Conservation (phyloP, 2,797 vertebrate genomes). For the Adelosebastes latens region DNA sequence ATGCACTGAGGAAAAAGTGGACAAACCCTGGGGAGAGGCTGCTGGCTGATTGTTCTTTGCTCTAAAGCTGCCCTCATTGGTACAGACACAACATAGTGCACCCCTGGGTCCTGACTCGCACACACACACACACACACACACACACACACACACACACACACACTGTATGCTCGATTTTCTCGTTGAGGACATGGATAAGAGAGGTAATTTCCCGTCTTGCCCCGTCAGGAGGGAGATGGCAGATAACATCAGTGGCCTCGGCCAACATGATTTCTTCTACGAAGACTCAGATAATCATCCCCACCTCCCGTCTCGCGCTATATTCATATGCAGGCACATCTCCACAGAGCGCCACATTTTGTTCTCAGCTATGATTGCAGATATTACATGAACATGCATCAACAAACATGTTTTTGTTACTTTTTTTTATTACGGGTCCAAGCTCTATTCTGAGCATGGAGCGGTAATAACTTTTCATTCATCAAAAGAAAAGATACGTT, state of each 20-base stretch:
- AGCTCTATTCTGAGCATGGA: slow-evolving; percentile 7
- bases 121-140: background rate
- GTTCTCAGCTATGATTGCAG: slow-evolving; percentile 27
- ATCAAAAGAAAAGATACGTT: slow-evolving; percentile 16
- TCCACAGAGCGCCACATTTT: slow-evolving; percentile 24
- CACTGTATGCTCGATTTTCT: slow-evolving; percentile 3
- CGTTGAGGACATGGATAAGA: slow-evolving; percentile 43
- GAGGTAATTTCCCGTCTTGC: slow-evolving; percentile 75
- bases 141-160: slow-evolving; percentile 2
- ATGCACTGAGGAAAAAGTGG: background rate
- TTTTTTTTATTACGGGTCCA: slow-evolving; percentile 10
- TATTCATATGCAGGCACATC: slow-evolving; percentile 39
- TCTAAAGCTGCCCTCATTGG: slow-evolving; percentile 23
- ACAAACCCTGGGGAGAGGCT: background rate
- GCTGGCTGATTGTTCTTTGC: slow-evolving; percentile 29
- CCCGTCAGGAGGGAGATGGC: slow-evolving; percentile 42
- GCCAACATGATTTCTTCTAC: slow-evolving; percentile 70
- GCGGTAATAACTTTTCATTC: slow-evolving; percentile 22
- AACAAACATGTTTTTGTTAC: slow-evolving; percentile 37
- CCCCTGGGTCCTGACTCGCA: background rate
- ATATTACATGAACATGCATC: slow-evolving; percentile 16
- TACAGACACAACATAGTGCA: slow-evolving; percentile 2
- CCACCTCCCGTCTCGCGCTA: slow-evolving; percentile 3
- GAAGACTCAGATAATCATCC: slow-evolving; percentile 47
- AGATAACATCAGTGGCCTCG: slow-evolving; percentile 66